These are phyloP conservation scores for Anthopleura sola DNA, from an alignment of 64 coral and sea anemone species.

Conservation along the genomic window DNA sequence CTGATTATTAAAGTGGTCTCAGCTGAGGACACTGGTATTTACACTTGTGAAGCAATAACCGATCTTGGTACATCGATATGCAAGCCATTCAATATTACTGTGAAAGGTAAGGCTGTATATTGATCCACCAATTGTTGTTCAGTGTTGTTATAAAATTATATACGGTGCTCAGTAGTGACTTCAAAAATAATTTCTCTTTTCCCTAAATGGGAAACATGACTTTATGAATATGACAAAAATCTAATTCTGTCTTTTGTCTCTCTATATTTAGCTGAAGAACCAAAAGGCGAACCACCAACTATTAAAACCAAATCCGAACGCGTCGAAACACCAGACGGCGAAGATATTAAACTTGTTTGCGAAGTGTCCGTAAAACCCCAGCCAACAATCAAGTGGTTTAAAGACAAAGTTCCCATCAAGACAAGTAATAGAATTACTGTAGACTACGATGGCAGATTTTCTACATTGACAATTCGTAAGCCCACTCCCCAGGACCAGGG, in stretches of 20 bases:
- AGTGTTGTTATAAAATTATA: background rate
- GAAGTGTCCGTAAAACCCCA: conserved; percentile 52
- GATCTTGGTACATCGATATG: conserved; percentile 35
- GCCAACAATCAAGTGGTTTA: conserved; percentile 83
- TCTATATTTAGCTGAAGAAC: conserved; percentile 26
- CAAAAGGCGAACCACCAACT: conserved; percentile 34
- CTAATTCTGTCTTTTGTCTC: background rate
- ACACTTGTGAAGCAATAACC: conserved; percentile 50
- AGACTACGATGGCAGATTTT: conserved; percentile 52
- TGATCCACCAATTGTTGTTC: background rate
- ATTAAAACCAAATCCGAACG: conserved; percentile 24
- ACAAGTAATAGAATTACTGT: conserved; percentile 55
- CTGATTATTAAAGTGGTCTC: conserved; percentile 11
- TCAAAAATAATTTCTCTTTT: background rate
- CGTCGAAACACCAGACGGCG: conserved; percentile 45
- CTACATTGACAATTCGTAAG: conserved; percentile 47
- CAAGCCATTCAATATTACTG: conserved; percentile 47
- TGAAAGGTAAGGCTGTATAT: conserved; percentile 49
- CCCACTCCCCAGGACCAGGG: conserved; percentile 50
- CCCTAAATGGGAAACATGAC: no score
- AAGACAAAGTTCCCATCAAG: conserved; percentile 46
- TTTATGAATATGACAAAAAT: background rate
- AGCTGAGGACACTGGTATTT: conserved; percentile 8
- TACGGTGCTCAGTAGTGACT: no score
- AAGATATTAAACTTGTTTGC: conserved; percentile 45